Base-by-base conservation (phyloP, 2,797 vertebrate species). In the Pelobates cultripes region DNA sequence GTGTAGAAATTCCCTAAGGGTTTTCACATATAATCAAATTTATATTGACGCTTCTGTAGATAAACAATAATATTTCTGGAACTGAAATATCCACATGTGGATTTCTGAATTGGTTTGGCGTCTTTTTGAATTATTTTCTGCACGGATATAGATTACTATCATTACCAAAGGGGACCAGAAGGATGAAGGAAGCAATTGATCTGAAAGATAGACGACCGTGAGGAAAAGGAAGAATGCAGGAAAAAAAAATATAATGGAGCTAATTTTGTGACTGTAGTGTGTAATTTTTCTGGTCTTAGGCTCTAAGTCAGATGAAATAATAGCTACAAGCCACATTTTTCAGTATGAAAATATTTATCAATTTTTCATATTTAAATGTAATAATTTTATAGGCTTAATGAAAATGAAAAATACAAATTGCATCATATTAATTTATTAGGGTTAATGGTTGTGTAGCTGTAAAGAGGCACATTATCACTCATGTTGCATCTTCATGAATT, bases 161-260 rank as follows among this genome's bases (percentile, higher is more conserved):
- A 84, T 84, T 84, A 84, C 82, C 77, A 67, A 79, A 79, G 82
- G 82, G 82, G 82, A 79, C 77, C 57, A 73, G 68, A 44, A 84
- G 72, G 72, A 75, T 84, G 82, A 84, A 84, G 57, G 77, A 78
- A 70, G 70, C 77, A 75, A 84, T 84, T 84, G 82, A 84, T 84
- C 77, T 79, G 72, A 70, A 79, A 84, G 72, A 84, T 60, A 75
- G 67, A 84, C 47, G 82, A 75, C 61, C 13, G 15, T 2, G 41
- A 4, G 43, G 61, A 67, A 78, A 61, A 64, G 67, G 67, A 79
- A 71, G 72, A 70, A 79, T 78, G 40, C n/a, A 12, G 61, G n/a
- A 9, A 64, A 64, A 2, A 28, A 64, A 67, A 75, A 84, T 43
- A 63, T n/a, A 41, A 79, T 75, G 40, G 28, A 79, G 82, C 77